A percentile compares a stretch with the other conserved stretches of the same genome.
Evolutionary conservation across 2,797 vertebrate species (phyloP).

Genomic region (Pampus argenteus): DNA sequence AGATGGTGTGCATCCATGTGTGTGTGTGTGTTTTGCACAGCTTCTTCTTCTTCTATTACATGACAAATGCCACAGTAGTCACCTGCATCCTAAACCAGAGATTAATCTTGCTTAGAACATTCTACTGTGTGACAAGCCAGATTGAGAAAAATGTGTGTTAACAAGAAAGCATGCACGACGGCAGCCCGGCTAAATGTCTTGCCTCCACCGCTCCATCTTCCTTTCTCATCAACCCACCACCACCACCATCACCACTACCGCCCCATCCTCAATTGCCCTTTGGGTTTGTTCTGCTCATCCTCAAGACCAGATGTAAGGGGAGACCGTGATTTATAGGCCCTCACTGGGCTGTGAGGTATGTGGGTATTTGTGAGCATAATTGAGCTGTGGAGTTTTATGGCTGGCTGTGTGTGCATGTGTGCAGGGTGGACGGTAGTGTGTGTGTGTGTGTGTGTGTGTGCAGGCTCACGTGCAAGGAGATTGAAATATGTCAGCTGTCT

Average conservation of each 20-base stretch:
- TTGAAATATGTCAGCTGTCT: constrained; percentile 42
- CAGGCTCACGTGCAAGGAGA: background rate
- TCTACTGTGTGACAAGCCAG: constrained; percentile 73
- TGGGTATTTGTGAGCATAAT: constrained; percentile 79
- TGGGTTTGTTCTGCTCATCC: constrained; percentile 63
- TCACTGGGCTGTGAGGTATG: constrained; percentile 61
- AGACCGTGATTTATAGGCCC: constrained; percentile 79
- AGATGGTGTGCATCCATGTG: background rate
- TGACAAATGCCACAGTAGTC: constrained; percentile 76
- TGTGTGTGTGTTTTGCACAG: constrained; percentile 20
- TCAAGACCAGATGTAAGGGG: constrained; percentile 64
- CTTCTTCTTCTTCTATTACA: constrained; percentile 59
- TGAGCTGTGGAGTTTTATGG: constrained; percentile 69
- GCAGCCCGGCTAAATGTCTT: constrained; percentile 42
- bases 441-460: constrained; percentile 27
- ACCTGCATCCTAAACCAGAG: constrained; percentile 70
- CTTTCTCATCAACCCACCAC: constrained; percentile 1
- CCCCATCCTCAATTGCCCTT: constrained; percentile 53
- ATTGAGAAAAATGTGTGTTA: constrained; percentile 85
- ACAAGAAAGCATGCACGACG: constrained; percentile 48
- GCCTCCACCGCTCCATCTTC: constrained; percentile 51
- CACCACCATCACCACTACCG: constrained; percentile 10
- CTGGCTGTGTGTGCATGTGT: constrained; percentile 32
- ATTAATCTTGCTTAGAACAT: constrained; percentile 83
- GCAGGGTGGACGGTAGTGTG: constrained; percentile 10